These are phyloP conservation scores for Falco rusticolus DNA, from an alignment of 2,797 vertebrate genomes.

Conservation along the genomic window DNA sequence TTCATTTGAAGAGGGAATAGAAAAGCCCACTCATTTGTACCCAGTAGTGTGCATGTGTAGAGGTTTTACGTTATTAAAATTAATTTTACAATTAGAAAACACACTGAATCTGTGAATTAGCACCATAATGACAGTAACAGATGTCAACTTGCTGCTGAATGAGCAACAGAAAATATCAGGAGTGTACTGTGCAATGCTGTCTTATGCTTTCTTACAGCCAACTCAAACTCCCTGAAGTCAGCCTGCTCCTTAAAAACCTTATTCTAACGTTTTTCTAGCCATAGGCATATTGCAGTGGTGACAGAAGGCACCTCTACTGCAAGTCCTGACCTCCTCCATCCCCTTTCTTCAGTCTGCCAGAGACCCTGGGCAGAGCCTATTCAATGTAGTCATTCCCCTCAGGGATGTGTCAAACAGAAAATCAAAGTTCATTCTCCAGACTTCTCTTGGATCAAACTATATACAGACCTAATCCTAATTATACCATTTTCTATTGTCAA, in stretches of 20 bases:
- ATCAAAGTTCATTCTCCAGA: not conserved
- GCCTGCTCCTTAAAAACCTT: not conserved
- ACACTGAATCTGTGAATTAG: conserved; percentile 19
- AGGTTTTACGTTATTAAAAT: not conserved
- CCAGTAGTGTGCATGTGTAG: not conserved
- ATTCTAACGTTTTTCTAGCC: not conserved
- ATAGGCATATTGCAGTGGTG: not conserved
- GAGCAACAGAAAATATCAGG: conserved; percentile 4
- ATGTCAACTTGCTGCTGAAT: conserved; percentile 32
- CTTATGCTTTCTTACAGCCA: conserved; percentile 19
- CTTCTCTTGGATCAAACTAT: not conserved
- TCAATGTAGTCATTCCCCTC: not conserved
- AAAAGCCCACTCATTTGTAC: not conserved
- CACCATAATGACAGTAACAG: not conserved
- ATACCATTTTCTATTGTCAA: not conserved
- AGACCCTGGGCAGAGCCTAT: not conserved
- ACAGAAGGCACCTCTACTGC: not conserved
- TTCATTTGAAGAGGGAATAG: not conserved
- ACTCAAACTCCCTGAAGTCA: not conserved
- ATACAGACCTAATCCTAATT: not conserved
- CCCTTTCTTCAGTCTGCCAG: not conserved
- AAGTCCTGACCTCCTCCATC: not conserved
- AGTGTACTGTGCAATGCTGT: not conserved
- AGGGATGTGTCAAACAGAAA: not conserved
- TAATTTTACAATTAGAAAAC: conserved; percentile 27